Base-by-base conservation (phyloP, 64 coral and sea anemone species). In the Hydrozoanthus tunicans region DNA sequence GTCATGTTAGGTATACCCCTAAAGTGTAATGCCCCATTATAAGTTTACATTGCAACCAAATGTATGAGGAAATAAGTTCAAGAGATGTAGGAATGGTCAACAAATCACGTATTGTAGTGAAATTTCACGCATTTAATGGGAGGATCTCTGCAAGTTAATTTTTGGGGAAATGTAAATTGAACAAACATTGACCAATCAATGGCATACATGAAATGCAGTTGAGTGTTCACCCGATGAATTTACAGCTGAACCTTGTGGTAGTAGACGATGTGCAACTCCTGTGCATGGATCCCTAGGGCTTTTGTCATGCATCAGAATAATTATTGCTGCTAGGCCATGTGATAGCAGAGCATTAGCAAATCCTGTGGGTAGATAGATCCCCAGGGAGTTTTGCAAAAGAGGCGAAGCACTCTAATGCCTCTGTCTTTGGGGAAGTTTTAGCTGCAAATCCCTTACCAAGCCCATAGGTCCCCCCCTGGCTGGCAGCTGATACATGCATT, bases 131-230 rank as follows among this genome's bases (percentile, higher is more conserved):
- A 70, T 70, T 9, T n/a, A 70, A 70, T 72, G 70, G 70, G 25
- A 72, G 70, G 70, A 72, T 72, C 70, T 58, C 76, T 78, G 76
- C 12, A 54, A 78, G 76, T 58, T 78, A 3, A 78, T 78, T 78
- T 78, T 78, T 52, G 76, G 55, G 76, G 76, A 78, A 78, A 78
- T 54, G 54, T 57, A 78, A 58, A 78, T 78, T 78, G 51, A 78
- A 89, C 68, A 76, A 75, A 89, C 75, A 89, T 89, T 58, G 76
- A 58, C 53, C 76, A 80, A 61, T 80, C 62, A 80, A 80, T 80
- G 58, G 78, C 78, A 80, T 80, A 80, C 79, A 81, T 81, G 52
- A 58, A 81, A 60, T 60, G 64, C 3, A 64, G 26, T 81, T 81
- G 79, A 11, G 79, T 20, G 64, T 10, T 81, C 64, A 52, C 62